These are phyloP conservation scores for Gonatopus flavifemur DNA, from an alignment of 1,140 invertebrate species.

Conservation along the genomic window DNA sequence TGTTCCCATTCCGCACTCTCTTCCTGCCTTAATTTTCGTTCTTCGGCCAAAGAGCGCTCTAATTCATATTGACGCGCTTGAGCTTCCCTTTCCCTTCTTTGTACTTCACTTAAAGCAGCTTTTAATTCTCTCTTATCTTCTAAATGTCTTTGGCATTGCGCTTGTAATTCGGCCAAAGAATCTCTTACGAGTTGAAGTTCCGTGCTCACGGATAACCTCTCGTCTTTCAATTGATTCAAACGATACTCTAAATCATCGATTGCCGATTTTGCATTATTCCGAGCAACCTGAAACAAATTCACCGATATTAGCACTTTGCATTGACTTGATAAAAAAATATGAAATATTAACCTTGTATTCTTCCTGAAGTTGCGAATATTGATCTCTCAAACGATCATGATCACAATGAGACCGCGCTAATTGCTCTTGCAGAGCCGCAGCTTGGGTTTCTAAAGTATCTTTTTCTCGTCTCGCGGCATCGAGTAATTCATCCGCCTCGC, in stretches of 20 bases:
- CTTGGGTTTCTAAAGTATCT: conserved; percentile 68
- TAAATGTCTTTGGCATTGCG: conserved; percentile 71
- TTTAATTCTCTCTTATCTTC: conserved; percentile 77
- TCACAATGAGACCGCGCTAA: conserved; percentile 76
- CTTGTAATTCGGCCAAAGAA: conserved; percentile 72
- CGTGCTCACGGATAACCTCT: conserved; percentile 68
- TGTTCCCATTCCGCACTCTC: conserved; percentile 88
- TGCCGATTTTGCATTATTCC: conserved; percentile 81
- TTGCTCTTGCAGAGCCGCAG: conserved; percentile 75
- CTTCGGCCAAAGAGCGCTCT: conserved; percentile 63
- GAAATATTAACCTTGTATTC: conserved; percentile 67
- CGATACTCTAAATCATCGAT: conserved; percentile 80
- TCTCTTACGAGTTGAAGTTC: conserved; percentile 76
- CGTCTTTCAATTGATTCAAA: conserved; percentile 70
- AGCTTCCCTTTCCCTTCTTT: conserved; percentile 66
- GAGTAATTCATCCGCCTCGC: conserved; percentile 67
- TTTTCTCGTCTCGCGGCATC: conserved; percentile 72
- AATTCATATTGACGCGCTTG: conserved; percentile 59
- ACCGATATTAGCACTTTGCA: conserved; percentile 4
- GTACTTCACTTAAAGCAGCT: conserved; percentile 66
- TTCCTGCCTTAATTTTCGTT: conserved; percentile 62
- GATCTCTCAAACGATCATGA: conserved; percentile 71
- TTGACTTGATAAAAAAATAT: conserved; percentile 2
- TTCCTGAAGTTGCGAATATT: conserved; percentile 72
- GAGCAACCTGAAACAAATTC: conserved; percentile 59